phyloP scores from a whole-genome alignment of 2,888 invertebrate genomes.

The Diplazon laetatorius region DNA sequence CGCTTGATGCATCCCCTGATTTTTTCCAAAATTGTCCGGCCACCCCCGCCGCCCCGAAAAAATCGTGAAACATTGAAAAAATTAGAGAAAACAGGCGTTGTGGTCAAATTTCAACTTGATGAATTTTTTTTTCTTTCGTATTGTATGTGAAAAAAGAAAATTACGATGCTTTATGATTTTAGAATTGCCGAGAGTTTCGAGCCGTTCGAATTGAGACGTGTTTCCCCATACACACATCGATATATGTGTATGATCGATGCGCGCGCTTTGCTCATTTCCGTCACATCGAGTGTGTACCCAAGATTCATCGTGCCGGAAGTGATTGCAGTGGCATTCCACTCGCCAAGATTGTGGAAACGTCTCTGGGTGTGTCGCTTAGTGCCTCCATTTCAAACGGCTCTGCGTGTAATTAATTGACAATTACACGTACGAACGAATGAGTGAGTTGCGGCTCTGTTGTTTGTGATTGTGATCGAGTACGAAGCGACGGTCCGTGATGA shows the following conservation, averaged over 20 bases:
- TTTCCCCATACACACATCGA: too few relatives aligned
- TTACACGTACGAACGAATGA: conserved; percentile 3
- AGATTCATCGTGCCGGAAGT: conserved; percentile 12
- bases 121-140: too few relatives aligned
- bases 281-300: conserved; percentile 1
- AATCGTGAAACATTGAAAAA: too few relatives aligned
- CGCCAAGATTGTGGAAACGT: not conserved
- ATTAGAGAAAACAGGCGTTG: too few relatives aligned
- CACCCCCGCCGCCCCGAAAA: too few relatives aligned
- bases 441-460: not conserved
- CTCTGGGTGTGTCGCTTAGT: not conserved
- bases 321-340: conserved; percentile 2
- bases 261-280: conserved; percentile 25
- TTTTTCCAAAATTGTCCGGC: too few relatives aligned
- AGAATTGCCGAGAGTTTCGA: too few relatives aligned
- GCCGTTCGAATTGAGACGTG: too few relatives aligned
- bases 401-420: conserved; percentile 30
- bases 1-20: too few relatives aligned
- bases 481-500: not conserved
- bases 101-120: too few relatives aligned
- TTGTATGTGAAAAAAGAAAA: too few relatives aligned
- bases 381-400: conserved; percentile 1
- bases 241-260: conserved; percentile 1
- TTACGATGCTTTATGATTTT: too few relatives aligned
- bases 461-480: not conserved